Base-by-base conservation (phyloP, 2,113 vertebrate species). In the Nibea albiflora region DNA sequence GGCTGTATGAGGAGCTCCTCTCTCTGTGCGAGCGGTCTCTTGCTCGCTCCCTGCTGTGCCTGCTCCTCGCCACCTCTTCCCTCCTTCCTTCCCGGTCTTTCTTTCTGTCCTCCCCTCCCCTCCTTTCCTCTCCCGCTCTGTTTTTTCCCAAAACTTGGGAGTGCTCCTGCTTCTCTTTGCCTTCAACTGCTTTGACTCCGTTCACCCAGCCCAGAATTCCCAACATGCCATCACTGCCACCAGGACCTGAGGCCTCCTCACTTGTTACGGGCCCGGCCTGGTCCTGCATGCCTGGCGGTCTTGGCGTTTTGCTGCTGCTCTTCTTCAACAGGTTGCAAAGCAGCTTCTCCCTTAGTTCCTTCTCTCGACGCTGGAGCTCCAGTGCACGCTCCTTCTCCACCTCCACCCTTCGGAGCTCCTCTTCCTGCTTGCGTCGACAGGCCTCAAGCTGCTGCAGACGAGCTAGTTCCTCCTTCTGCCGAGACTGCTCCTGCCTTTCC, bases 311-410 rank as follows among this genome's bases (percentile, higher is more conserved):
- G 74, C 60, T 49, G 2, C 83, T 84, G 88, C 85, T 89, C 77
- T 95, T 96, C 92, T 94, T 96, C 56, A 97, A 85, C 44, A 98
- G 91, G 80, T 97, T 95, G 31, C 93, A 94, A 2, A 98, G 88
- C 24, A 98, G 94, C 14, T 92, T 96, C 68, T 96, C 94, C 0
- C 97, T 92, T 42, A 98, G 91, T 77, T 97, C 96, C 50, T 93
- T 96, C 88, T 98, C 97, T 67, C 93, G 88, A 0, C 95, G 95
- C 85, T 98, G 97, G 78, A 98, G 92, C 11, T 96, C 96, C 58
- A 98, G 90, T 0, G 97, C 96, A 39, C 97, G 95, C 49, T 96
- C 95, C 82, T 98, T 98, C 94, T 98, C 97, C 57, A 96, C 94
- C 90, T 98, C 97, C 78, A 98, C 97, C 35, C 96, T 95, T 26